Conservation (phyloP, 2,113 vertebrate species). For the Lasiurus borealis region DNA sequence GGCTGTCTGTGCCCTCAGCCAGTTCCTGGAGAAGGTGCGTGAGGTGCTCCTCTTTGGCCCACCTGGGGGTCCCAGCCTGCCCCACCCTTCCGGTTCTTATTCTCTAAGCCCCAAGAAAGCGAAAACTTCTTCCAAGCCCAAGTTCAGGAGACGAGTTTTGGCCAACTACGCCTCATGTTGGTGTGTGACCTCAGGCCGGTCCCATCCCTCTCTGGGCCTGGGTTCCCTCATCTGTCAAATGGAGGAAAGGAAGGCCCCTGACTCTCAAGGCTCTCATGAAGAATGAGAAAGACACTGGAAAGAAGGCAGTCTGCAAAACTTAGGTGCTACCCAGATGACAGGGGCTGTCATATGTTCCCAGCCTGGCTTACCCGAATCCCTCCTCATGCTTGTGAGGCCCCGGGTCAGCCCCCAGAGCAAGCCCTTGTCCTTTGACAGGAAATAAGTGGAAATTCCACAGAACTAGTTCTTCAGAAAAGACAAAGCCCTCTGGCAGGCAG, state of each 20-base stretch:
- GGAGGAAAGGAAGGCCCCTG: not conserved
- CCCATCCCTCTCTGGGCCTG: not conserved
- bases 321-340: not conserved
- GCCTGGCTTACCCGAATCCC: not conserved
- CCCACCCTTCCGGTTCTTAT: not conserved
- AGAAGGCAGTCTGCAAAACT: not conserved
- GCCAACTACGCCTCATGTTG: not conserved
- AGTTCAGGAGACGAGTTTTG: not conserved
- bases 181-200: not conserved
- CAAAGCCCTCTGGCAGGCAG: not conserved
- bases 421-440: not conserved
- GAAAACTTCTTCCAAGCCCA: not conserved
- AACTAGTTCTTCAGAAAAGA: constrained; percentile 35
- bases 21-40: not conserved
- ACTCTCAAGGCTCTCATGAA: not conserved
- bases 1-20: not conserved
- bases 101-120: not conserved
- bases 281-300: not conserved
- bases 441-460: constrained; percentile 5
- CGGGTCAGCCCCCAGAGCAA: not conserved
- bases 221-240: not conserved
- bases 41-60: not conserved
- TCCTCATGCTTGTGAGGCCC: not conserved
- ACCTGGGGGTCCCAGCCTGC: not conserved
- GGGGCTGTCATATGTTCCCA: not conserved